Percentiles rank a stretch among this genome's conserved stretches.
Evolutionary conservation across 35 echinoderm and acorn worm species (phyloP).

Genomic region (Apostichopus parvimensis): DNA sequence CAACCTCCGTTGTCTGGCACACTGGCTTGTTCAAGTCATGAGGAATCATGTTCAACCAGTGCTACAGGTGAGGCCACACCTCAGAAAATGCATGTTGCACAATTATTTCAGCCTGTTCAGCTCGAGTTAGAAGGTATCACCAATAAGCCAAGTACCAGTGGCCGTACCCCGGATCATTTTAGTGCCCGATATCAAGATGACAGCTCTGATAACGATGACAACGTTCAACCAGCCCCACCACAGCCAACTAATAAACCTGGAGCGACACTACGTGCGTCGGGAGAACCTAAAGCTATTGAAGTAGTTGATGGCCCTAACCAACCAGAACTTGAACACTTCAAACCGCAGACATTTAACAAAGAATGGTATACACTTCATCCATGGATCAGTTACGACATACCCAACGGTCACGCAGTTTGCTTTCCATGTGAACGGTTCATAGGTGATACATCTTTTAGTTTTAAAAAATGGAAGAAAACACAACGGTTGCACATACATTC

Average conservation of each 20-base stretch:
- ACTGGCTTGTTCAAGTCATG: too few relatives aligned
- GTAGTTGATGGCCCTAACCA: not conserved
- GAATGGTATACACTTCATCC: slow-evolving; percentile 3
- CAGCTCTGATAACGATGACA: not conserved
- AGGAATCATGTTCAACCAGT: too few relatives aligned
- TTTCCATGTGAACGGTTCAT: not conserved
- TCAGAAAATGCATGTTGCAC: too few relatives aligned
- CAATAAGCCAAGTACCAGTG: not conserved
- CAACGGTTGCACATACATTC: not conserved
- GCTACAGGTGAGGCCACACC: too few relatives aligned
- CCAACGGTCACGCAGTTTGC: not conserved
- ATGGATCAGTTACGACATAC: not conserved
- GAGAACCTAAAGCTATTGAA: not conserved
- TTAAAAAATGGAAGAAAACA: not conserved
- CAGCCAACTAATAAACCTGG: too few relatives aligned
- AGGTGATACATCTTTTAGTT: not conserved
- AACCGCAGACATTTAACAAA: not conserved
- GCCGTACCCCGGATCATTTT: not conserved
- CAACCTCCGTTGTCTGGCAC: too few relatives aligned
- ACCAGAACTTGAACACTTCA: not conserved
- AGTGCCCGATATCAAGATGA: not conserved
- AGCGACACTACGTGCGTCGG: too few relatives aligned
- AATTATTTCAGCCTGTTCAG: too few relatives aligned
- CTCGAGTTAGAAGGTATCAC: too few relatives aligned
- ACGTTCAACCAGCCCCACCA: not conserved